Evolutionary conservation across 2,797 vertebrate species (phyloP), one percentile per base, ranked within the genome.

Genomic region (Scolopax bukidnonensis): DNA sequence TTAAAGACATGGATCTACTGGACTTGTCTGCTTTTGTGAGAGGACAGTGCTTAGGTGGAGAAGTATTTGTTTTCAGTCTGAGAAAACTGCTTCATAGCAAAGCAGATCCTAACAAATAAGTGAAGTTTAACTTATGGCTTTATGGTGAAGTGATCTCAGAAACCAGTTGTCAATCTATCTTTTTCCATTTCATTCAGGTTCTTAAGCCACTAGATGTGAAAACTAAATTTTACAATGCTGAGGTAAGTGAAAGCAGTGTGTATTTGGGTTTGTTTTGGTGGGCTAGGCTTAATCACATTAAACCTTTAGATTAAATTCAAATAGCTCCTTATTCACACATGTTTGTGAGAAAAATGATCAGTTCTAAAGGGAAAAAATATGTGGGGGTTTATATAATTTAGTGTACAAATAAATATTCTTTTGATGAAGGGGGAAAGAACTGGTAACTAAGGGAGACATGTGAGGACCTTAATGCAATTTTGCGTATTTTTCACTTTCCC

Each of bases 171-270:
- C 96, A 98, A 97, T 94, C 94, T 98, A 51, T 98, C 97, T 97
- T 98, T 99, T 97, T 99, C 93, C 4, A 4, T 91, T 98, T 99
- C 71, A 94, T 98, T 95, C 98, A 99, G 99, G 99, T 99, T 90
- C 98, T 99, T 94, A 99, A 99, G 97, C 99, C 99, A 53, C 95
- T 99, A 81, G 99, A 99, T 90, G 99, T 99, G 96, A 99, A 99
- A 98, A 99, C 99, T 60, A 99, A 99, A 97, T 99, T 99, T 98
- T 99, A 99, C 98, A 99, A 99, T 41, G 99, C 99, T 4, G 99
- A 99, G 99, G 99, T 99, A 97, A 98, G 98, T 95, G 19, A 92
- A 82, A 67, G 45, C 63, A 69, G 9, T 75, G 27, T 79, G 38
- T 45, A 14, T 83, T 63, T 53, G 20, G 20, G 9, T 75, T 84